A percentile compares a stretch with the other conserved stretches of the same genome.
These are phyloP conservation scores for Eulemur coronatus DNA, from an alignment of 2,797 vertebrate genomes.

Conservation along the genomic window DNA sequence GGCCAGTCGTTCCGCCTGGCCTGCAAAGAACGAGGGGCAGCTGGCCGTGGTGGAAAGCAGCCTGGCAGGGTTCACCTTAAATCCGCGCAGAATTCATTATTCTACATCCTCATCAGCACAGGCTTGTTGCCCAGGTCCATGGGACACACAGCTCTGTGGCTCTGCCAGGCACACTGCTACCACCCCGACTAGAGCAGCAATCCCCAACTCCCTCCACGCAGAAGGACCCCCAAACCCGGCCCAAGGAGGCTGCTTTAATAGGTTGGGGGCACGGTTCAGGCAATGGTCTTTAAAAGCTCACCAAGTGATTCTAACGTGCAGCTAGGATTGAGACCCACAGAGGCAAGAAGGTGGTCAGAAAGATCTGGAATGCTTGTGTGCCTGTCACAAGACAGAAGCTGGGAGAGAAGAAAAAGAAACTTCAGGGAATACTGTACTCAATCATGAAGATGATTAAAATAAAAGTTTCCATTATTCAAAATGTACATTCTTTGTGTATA, in stretches of 20 bases:
- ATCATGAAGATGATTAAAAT: neutral
- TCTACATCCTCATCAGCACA: neutral
- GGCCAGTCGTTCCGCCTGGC: neutral
- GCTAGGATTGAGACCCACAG: neutral
- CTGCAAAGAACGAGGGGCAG: neutral
- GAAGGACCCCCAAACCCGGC: too few species aligned
- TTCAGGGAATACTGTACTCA: neutral
- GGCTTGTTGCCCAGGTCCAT: neutral
- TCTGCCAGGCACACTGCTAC: neutral
- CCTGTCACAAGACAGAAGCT: neutral
- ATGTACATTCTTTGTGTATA: neutral
- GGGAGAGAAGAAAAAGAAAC: neutral
- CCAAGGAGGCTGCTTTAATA: accelerated
- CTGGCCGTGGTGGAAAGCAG: neutral
- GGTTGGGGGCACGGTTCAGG: neutral
- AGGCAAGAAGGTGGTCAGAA: neutral
- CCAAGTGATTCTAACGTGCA: neutral
- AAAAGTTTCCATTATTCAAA: neutral
- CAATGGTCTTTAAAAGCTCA: neutral
- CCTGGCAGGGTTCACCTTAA: neutral
- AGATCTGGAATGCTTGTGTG: neutral
- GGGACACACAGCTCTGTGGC: neutral
- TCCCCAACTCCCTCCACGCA: neutral
- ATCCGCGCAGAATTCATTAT: neutral
- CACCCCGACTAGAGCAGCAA: accelerated